Evolutionary conservation across 2,888 invertebrate genomes (phyloP).

Genomic region (Erannis defoliaria): DNA sequence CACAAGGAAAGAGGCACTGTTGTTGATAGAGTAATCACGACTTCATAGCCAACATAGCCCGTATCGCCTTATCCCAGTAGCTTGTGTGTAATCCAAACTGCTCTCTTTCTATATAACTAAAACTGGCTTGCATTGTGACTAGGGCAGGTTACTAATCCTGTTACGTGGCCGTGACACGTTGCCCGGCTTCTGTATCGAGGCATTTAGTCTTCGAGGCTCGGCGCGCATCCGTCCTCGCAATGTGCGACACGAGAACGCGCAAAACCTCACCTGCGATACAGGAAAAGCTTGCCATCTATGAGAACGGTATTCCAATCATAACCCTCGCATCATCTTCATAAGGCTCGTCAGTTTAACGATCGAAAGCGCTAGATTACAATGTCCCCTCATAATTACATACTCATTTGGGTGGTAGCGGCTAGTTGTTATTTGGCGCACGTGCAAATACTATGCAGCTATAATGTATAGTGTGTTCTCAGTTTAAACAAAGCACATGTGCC

Average conservation of each 20-base stretch:
- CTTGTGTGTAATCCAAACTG: not conserved
- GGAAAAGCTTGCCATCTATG: conserved; percentile 84
- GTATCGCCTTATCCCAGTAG: not conserved
- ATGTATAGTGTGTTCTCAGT: conserved; percentile 53
- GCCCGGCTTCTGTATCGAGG: conserved; percentile 78
- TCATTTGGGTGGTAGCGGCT: conserved; percentile 64
- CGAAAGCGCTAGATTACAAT: conserved; percentile 57
- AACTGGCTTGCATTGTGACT: conserved; percentile 42
- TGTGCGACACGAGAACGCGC: conserved; percentile 78
- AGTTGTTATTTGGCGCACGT: conserved; percentile 81
- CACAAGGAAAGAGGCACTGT: not conserved
- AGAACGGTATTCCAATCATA: conserved; percentile 78
- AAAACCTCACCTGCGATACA: conserved; percentile 80
- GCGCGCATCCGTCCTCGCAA: conserved; percentile 73
- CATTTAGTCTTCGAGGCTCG: conserved; percentile 69
- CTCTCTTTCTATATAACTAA: conserved; percentile 9
- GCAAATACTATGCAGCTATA: conserved; percentile 36
- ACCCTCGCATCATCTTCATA: conserved; percentile 56
- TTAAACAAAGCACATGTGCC: conserved; percentile 76
- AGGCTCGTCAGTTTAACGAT: conserved; percentile 64
- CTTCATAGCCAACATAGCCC: conserved; percentile 26
- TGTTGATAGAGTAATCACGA: not conserved
- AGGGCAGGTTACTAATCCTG: conserved; percentile 82
- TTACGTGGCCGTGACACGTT: conserved; percentile 85
- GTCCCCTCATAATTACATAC: conserved; percentile 43